Base-by-base conservation (phyloP, 2,113 vertebrate species). In the Aplodontia rufa region DNA sequence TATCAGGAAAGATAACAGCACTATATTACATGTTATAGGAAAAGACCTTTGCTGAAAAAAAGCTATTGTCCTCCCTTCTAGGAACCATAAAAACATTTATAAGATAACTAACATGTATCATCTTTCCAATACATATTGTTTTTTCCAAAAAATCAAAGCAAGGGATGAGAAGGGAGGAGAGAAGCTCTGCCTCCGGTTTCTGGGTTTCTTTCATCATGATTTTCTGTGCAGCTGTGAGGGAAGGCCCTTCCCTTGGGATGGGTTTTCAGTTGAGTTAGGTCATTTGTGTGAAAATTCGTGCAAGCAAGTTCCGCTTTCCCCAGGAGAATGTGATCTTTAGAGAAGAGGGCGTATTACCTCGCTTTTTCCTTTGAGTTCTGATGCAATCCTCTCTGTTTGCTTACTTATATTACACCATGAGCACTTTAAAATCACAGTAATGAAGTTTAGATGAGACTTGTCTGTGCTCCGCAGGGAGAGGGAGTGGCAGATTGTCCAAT, bases 261-360 rank as follows among this genome's bases (percentile, higher is more conserved):
- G 80, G 60, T 91, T 91, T 95, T 89, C 94, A 42, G 66, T 53
- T 69, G 68, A 60, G 64, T 96, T 78, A 58, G 93, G 93, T 96
- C 96, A 93, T 98, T 97, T 88, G 80, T 95, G 84, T 74, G 81
- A 91, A 95, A 80, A 83, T 97, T 80, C 92, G 87, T 96, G 75
- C 88, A 62, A 93, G 96, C 91, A 86, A 47, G 91, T 92, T 90
- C 1, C 0, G 35, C 90, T 32, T 53, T 94, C 87, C 93, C 79
- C 45, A 16, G 8, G 68, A 75, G 87, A 79, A 74, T 30, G 26
- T 13, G 75, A 85, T 95, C 95, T 93, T 88, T 32, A 40, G 80
- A 87, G 87, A 87, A 96, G 81, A 92, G 84, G 80, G 69, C 28
- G 10, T 47, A 55, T 93, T 92, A 28, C 95, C 64, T 94, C 24